Percentiles rank a stretch among this genome's conserved stretches.
These are phyloP conservation scores for Mesorhabditis belari DNA, from an alignment of 2,888 invertebrate species.

Conservation along the genomic window DNA sequence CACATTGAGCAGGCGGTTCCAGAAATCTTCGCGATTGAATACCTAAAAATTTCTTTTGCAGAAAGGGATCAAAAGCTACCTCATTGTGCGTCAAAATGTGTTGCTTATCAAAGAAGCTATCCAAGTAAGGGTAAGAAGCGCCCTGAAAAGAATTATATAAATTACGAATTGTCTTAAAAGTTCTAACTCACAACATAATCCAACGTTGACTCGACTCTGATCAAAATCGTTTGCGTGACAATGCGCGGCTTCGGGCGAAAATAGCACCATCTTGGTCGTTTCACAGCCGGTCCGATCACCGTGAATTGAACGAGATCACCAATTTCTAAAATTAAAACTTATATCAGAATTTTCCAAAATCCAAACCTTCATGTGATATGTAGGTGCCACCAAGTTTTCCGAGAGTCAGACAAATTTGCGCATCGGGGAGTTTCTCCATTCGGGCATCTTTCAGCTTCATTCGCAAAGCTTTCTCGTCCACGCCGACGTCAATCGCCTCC, in stretches of 20 bases:
- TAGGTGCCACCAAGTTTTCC: constrained; percentile 8
- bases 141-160: constrained; percentile 1
- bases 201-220: constrained; percentile 32
- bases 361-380: constrained; percentile 12
- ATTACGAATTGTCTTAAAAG: not conserved
- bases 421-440: constrained; percentile 9
- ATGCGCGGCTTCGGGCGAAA: constrained; percentile 10
- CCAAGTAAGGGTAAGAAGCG: constrained; percentile 16
- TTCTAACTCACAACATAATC: constrained; percentile 29
- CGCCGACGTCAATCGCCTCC: too few species aligned
- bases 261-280: constrained; percentile 23
- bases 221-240: constrained; percentile 29
- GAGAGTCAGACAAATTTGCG: constrained; percentile 8
- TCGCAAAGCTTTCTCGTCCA: not conserved
- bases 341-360: not conserved
- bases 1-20: constrained; percentile 29
- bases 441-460: constrained; percentile 1
- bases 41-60: not conserved
- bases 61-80: constrained; percentile 2
- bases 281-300: constrained; percentile 17
- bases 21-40: constrained; percentile 27
- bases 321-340: constrained; percentile 16
- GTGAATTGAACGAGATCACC: constrained; percentile 21
- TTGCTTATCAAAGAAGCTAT: constrained; percentile 30
- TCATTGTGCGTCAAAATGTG: constrained; percentile 24